phyloP scores from a whole-genome alignment of 2,113 vertebrate genomes.

The Channa maculata region DNA sequence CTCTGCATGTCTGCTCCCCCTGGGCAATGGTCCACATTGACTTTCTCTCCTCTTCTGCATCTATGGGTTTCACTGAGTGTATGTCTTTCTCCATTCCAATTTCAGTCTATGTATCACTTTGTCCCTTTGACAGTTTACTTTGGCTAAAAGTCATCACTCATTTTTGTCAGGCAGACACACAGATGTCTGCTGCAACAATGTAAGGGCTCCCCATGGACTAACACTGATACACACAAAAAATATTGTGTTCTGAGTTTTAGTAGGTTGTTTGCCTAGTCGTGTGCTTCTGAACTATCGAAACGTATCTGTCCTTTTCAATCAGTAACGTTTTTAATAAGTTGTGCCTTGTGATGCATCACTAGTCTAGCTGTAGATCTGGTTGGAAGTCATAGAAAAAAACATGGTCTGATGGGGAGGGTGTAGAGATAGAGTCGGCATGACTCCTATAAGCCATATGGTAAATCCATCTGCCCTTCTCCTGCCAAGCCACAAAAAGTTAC shows the following conservation, averaged over 20 bases:
- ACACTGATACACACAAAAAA: not conserved
- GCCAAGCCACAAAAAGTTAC: slow-evolving; percentile 48
- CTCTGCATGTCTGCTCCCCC: slow-evolving; percentile 45
- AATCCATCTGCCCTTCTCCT: slow-evolving; percentile 69
- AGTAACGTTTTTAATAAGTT: not conserved
- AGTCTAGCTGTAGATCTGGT: slow-evolving; percentile 19
- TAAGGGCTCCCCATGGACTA: slow-evolving; percentile 13
- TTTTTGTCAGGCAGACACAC: not conserved
- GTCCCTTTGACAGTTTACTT: slow-evolving; percentile 28
- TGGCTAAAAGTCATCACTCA: slow-evolving; percentile 14
- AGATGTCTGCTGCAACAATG: slow-evolving; percentile 32
- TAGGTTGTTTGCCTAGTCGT: not conserved
- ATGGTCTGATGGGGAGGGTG: not conserved
- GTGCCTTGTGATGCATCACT: not conserved
- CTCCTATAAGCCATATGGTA: slow-evolving; percentile 70
- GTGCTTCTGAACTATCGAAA: not conserved
- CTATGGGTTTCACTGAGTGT: slow-evolving; percentile 3
- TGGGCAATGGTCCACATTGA: slow-evolving; percentile 22
- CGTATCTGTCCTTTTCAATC: not conserved
- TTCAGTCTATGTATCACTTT: slow-evolving; percentile 29
- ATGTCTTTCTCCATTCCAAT: slow-evolving; percentile 37
- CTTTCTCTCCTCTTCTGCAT: slow-evolving; percentile 29
- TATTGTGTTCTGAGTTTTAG: not conserved
- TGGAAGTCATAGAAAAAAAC: slow-evolving; percentile 11
- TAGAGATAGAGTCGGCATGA: slow-evolving; percentile 31